phyloP scores from a whole-genome alignment of 2,888 invertebrate species.

The Bibio marci region DNA sequence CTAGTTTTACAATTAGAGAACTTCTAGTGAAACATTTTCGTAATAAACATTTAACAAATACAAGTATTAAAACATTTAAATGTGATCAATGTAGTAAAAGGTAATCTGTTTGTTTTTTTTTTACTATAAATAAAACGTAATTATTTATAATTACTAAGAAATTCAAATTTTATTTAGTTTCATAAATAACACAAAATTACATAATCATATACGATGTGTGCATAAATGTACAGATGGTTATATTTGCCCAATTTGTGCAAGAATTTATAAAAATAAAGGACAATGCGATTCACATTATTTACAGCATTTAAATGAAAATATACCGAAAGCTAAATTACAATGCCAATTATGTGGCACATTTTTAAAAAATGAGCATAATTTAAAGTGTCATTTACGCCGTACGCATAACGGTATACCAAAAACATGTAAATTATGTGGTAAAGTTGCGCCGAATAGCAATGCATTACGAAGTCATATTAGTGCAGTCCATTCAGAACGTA shows the following conservation, averaged over 20 bases:
- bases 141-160: no score
- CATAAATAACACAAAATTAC: not conserved
- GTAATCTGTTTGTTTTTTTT: no score
- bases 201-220: not conserved
- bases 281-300: constrained; percentile 21
- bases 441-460: constrained; percentile 23
- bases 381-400: not conserved
- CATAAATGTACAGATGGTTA: not conserved
- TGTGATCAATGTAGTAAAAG: no score
- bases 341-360: constrained; percentile 25
- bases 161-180: no score
- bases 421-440: constrained; percentile 8
- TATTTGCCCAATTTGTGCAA: constrained; percentile 4
- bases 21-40: no score
- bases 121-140: no score
- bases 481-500: constrained; percentile 23
- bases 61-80: no score
- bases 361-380: constrained; percentile 7
- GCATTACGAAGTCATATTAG: constrained; percentile 24
- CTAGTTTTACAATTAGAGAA: no score
- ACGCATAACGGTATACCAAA: not conserved
- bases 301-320: constrained; percentile 18
- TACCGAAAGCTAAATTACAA: constrained; percentile 23
- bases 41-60: no score
- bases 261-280: constrained; percentile 6